phyloP scores from a whole-genome alignment of 2,113 vertebrate genomes.

The Hirundichthys speculiger region DNA sequence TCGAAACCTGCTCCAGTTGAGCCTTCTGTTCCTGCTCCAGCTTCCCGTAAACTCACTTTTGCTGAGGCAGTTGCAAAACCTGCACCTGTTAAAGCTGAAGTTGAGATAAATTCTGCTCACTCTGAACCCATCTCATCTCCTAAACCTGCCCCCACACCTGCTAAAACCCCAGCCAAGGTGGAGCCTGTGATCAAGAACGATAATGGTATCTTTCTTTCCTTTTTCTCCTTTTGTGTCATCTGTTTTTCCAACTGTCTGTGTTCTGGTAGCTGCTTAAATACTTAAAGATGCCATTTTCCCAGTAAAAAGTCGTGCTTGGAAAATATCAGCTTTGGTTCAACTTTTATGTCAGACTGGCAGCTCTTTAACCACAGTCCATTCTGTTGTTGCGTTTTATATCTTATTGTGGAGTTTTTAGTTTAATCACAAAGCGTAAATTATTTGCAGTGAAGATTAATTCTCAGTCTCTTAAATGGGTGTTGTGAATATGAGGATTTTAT shows the following conservation, averaged over 20 bases:
- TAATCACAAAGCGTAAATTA: too few species aligned
- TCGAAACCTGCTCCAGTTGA: slow-evolving; percentile 34
- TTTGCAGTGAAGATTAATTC: too few species aligned
- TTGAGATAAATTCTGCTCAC: slow-evolving; percentile 42
- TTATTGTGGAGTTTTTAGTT: too few species aligned
- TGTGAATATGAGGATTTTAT: too few species aligned
- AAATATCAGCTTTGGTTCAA: neutral
- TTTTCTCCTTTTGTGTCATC: slow-evolving; percentile 64
- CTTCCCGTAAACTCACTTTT: slow-evolving; percentile 79
- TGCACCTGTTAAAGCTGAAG: slow-evolving; percentile 57
- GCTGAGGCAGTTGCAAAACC: slow-evolving; percentile 72
- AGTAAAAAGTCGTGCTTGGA: neutral
- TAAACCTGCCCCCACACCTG: slow-evolving; percentile 68
- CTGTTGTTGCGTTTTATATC: too few species aligned
- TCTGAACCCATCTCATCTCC: slow-evolving; percentile 49
- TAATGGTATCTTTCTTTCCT: slow-evolving; percentile 88
- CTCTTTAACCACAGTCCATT: too few species aligned
- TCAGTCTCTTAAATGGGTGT: too few species aligned
- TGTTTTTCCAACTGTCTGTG: slow-evolving; percentile 23
- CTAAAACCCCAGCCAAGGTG: slow-evolving; percentile 81
- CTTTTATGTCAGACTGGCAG: too few species aligned
- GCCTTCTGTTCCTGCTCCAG: slow-evolving; percentile 29
- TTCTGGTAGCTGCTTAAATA: slow-evolving; percentile 3
- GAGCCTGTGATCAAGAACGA: slow-evolving; percentile 91
- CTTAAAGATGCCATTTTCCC: neutral